These are phyloP conservation scores for Tanypteryx hageni DNA, from an alignment of 2,888 invertebrate species.

Conservation along the genomic window DNA sequence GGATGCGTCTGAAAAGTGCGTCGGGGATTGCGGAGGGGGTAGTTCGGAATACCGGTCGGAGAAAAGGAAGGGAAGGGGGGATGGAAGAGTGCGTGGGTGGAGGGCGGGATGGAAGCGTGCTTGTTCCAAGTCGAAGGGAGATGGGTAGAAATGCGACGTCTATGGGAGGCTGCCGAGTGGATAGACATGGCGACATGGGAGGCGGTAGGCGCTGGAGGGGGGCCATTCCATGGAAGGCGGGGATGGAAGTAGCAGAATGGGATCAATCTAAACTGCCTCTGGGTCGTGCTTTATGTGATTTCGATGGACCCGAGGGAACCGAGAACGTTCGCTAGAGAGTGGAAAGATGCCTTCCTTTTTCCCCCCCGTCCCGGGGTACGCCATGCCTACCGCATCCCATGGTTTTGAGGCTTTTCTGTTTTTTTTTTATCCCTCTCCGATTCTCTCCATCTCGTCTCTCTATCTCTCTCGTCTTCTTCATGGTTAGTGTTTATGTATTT, in stretches of 20 bases:
- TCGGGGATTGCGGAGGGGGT: slow-evolving; percentile 27
- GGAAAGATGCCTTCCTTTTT: not conserved
- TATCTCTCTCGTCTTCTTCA: slow-evolving; percentile 27
- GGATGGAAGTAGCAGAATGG: not conserved
- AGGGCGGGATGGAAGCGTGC: slow-evolving; percentile 12
- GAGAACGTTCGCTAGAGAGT: slow-evolving; percentile 55
- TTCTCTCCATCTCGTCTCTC: slow-evolving; percentile 22
- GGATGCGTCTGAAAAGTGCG: slow-evolving; percentile 16
- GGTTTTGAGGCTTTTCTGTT: not conserved
- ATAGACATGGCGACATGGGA: not conserved
- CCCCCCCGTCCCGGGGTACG: not conserved
- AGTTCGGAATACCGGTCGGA: slow-evolving; percentile 31
- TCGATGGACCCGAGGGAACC: slow-evolving; percentile 51
- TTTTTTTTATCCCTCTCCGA: not conserved
- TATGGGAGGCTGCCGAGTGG: not conserved
- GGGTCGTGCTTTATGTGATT: slow-evolving; percentile 61
- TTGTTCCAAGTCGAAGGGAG: slow-evolving; percentile 1
- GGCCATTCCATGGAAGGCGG: not conserved
- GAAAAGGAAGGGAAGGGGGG: not conserved
- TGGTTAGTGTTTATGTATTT: too few species aligned
- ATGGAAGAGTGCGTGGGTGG: not conserved
- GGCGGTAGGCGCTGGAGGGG: not conserved
- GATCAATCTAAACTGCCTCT: slow-evolving; percentile 59
- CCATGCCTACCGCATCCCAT: slow-evolving; percentile 21
- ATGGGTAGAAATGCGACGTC: not conserved